Evolutionary conservation across 2,797 vertebrate genomes (phyloP).

Genomic region (Pseudochirops corinnae): DNA sequence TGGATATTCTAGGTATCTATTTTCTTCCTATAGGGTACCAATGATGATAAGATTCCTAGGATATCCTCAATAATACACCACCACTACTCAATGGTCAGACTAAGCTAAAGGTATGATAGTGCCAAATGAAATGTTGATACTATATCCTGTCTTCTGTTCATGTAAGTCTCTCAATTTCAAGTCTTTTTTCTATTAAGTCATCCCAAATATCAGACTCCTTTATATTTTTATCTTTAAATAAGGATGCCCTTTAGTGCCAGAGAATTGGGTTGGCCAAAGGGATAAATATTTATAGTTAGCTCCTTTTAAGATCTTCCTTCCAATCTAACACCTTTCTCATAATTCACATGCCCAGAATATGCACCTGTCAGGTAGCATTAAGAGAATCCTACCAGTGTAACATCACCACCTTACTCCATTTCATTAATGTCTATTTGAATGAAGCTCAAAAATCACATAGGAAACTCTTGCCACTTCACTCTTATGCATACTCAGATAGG

Average conservation of each 20-base stretch:
- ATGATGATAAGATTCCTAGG: constrained; percentile 21
- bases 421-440: constrained; percentile 70
- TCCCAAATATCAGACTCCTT: constrained; percentile 20
- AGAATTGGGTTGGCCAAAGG: constrained; percentile 54
- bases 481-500: constrained; percentile 49
- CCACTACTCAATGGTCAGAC: constrained; percentile 36
- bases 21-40: constrained; percentile 21
- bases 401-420: constrained; percentile 46
- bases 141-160: constrained; percentile 29
- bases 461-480: constrained; percentile 29
- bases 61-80: constrained; percentile 14
- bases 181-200: constrained; percentile 14
- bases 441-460: constrained; percentile 62
- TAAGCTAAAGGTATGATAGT: constrained; percentile 34
- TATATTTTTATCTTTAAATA: constrained; percentile 41
- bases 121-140: constrained; percentile 48
- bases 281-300: constrained; percentile 62
- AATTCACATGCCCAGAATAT: constrained; percentile 56
- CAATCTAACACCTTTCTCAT: constrained; percentile 62
- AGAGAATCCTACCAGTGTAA: constrained; percentile 51
- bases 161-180: constrained; percentile 48
- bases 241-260: constrained; percentile 33
- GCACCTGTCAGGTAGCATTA: constrained; percentile 63
- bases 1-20: not conserved
- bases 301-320: constrained; percentile 16